Evolutionary conservation across 2,113 vertebrate species (phyloP).

Genomic region (Leuciscus idus): DNA sequence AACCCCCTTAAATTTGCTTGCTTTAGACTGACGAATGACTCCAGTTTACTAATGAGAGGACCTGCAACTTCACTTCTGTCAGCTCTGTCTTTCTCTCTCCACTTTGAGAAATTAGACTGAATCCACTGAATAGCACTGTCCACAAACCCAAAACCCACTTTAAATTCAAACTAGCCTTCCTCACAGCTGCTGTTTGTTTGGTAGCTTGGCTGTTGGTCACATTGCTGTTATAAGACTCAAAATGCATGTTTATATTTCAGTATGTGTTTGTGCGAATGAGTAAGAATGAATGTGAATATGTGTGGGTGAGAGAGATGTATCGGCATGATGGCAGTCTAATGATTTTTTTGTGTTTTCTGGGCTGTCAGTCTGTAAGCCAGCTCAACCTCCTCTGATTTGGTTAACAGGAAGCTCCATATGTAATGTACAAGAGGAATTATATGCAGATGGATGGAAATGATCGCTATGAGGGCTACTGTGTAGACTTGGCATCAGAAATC

Average conservation of each 20-base stretch:
- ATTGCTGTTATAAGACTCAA: neutral
- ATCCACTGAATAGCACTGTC: neutral
- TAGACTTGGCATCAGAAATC: slow-evolving; percentile 98
- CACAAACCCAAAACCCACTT: neutral
- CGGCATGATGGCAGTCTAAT: slow-evolving; percentile 11
- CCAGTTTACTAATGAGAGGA: neutral
- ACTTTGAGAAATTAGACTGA: neutral
- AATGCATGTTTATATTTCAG: slow-evolving; percentile 47
- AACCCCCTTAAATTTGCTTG: neutral
- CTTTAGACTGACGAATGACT: neutral
- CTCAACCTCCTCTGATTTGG: slow-evolving; percentile 74
- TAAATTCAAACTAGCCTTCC: neutral
- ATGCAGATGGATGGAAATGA: slow-evolving; percentile 96
- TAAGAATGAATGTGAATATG: slow-evolving; percentile 19
- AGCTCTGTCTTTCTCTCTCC: neutral
- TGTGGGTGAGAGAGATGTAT: neutral
- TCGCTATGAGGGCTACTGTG: slow-evolving; percentile 99
- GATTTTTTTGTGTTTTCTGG: slow-evolving; percentile 15
- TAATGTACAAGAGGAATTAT: slow-evolving; percentile 99
- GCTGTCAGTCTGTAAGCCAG: neutral
- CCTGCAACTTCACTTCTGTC: slow-evolving; percentile 14
- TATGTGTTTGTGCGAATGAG: slow-evolving; percentile 58
- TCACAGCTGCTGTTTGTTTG: slow-evolving; percentile 20
- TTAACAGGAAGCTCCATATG: slow-evolving; percentile 98
- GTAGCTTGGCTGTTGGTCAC: slow-evolving; percentile 12